Base-by-base conservation (phyloP, 2,888 invertebrate species). In the Lamellibrachia satsuma region DNA sequence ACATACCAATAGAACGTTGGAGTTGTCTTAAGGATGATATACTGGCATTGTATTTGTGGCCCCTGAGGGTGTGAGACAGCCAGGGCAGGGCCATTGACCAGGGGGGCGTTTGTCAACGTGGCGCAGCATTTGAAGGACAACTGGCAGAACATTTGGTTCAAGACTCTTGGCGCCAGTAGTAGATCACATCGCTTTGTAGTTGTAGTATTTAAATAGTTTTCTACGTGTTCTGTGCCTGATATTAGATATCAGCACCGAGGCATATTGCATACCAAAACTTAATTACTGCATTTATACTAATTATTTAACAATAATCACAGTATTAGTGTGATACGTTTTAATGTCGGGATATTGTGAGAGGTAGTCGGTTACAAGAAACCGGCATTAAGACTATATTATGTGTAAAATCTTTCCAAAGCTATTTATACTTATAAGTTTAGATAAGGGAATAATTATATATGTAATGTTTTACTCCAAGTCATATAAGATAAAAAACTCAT, bases 131-230 rank as follows among this genome's bases (percentile, higher is more conserved):
- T 22, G 3, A 8, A 15, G 15, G 57, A 57, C 57, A 57, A 57
- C 75, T 75, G 75, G 75, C 22, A n/a, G 22, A 75, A 75, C 75
- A 15, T 22, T 75, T n/a, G 6, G 22, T n/a, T 15, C 22, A n/a
- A 22, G 75, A 75, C 75, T 22, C 75, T 75, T 75, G 75, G n/a
- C n/a, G 22, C 4, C 75, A 75, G 75, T 22, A 75, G 75, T 75
- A 75, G 75, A 57, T 15, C 39, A 11, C n/a, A 75, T 75, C 75
- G 75, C 75, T 75, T 39, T 75, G 75, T 75, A 75, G 75, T 22
- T n/a, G 75, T 75, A 75, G 75, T 75, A 75, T 75, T 75, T 75
- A 75, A 75, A 75, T 75, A 75, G 75, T 75, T 75, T 75, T 75
- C 75, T 75, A 75, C 75, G 6, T 75, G 39, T 39, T 39, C 39